Base-by-base conservation (phyloP, 2,888 invertebrate genomes). In the Cryptophagus acutangulus region DNA sequence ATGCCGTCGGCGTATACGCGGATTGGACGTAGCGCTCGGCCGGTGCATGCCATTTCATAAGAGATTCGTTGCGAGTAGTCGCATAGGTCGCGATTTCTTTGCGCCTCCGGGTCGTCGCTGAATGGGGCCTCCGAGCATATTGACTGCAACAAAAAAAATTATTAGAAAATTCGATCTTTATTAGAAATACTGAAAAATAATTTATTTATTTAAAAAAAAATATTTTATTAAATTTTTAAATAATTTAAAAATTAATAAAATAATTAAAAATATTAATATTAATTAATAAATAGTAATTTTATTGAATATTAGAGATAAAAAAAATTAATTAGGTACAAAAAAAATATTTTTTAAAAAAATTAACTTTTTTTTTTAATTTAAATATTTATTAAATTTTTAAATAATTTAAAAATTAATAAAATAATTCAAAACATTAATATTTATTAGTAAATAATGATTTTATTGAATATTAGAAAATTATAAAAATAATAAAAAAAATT, bases 1-100 rank as follows among this genome's bases (percentile, higher is more conserved):
- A 99, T 96, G 55, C 99, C 99, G 74, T 99, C 99, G 2, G 97
- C 93, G 73, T 99, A 99, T 18, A 99, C 92, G 53, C 99, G 79
- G 43, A 97, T 85, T 54, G 84, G 84, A 40, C 99, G 79, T 17
- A 81, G 77, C 17, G 87, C 87, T 72, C 75, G 78, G 39, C 92
- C 93, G 38, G 79, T 78, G 56, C 76, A 75, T 8, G 97, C 97
- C 73, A 82, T 81, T 56, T 92, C 89, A 55, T 88, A 79, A 1
- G 90, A 84, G 53, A 99, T 89, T 63, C 84, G 84, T 31, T 81
- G 76, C 37, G 80, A 78, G 67, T 94, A 93, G 69, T 93, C 87
- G 63, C 89, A 87, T 18, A 79, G 72, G 37, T 88, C 82, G 38
- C 87, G 76, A 65, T 86, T 90, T 44, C 74, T 65, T 37, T 82